phyloP scores from a whole-genome alignment of 2,113 vertebrate genomes.

The Myrmophylax atrothorax region DNA sequence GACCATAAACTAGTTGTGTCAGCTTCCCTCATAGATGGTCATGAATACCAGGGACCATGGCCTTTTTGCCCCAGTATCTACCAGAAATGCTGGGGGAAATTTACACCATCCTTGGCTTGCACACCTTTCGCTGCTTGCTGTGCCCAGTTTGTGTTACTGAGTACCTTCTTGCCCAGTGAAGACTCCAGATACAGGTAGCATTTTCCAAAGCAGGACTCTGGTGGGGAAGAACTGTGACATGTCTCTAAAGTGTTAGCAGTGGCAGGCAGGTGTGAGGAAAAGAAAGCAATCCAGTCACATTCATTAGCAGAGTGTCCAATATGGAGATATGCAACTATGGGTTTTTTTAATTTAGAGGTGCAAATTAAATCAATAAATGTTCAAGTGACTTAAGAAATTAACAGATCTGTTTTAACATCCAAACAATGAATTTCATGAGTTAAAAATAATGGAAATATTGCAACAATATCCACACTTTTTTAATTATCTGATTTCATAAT shows the following conservation, averaged over 20 bases:
- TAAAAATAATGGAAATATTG: background rate
- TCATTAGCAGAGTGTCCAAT: background rate
- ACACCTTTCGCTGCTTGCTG: background rate
- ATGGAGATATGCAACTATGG: fast-evolving
- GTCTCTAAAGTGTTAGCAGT: background rate
- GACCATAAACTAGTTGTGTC: background rate
- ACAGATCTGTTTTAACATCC: background rate
- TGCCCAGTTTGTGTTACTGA: background rate
- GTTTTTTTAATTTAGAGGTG: background rate
- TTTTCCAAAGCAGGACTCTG: background rate
- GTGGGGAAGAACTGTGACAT: background rate
- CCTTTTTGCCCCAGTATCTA: background rate
- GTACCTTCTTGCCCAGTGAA: background rate
- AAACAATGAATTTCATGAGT: background rate
- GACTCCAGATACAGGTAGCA: background rate
- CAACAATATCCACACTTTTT: background rate
- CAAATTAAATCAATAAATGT: background rate
- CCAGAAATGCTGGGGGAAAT: background rate
- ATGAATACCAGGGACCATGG: background rate
- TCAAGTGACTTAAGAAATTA: background rate
- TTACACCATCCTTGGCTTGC: background rate
- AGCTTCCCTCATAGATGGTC: background rate
- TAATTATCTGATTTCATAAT: background rate
- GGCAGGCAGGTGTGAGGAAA: background rate
- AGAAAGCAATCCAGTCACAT: background rate